Base-by-base conservation (phyloP, 2,797 vertebrate genomes). In the Sternarchorhynchus goeldii region DNA sequence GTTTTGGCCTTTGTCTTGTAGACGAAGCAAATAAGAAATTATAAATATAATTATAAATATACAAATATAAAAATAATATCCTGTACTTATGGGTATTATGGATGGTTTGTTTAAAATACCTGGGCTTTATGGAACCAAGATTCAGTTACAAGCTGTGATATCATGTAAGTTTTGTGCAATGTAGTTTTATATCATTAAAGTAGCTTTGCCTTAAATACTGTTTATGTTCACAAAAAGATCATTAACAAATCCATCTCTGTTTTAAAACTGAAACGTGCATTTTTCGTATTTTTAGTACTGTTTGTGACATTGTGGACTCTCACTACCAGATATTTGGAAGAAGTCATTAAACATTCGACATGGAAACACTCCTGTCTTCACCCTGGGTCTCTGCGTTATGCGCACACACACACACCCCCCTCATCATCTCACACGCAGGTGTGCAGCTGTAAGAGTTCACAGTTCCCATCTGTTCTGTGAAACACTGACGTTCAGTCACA, bases 221-320 rank as follows among this genome's bases (percentile, higher is more conserved):
- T 80, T 86, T 91, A 84, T 91, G 86, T 89, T 87, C 86, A 87
- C 84, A 89, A 88, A 82, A 88, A 88, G 83, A 87, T 88, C 89
- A 94, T 94, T 93, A 94, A 94, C 84, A 85, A 86, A 74, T 88
- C 88, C 81, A 89, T 80, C 84, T 79, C 84, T 90, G 87, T 92
- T 93, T 91, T 89, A 29, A 79, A 85, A 76, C 32, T 63, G 63
- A 41, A 50, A 69, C 34, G 34, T 36, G 55, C 63, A 78, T 76
- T 66, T 78, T 66, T 25, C 25, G 25, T 25, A 25, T 25, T 25
- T 41, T 6, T 63, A 10, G 36, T 75, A 76, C 57, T 25, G 32
- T 64, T 62, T 73, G 70, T 41, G 53, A 79, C 83, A 41, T 6
- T 7, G 6, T 20, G 53, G 55, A 73, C 56, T 73, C 73, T 14